These are phyloP conservation scores for Onychostruthus taczanowskii DNA, from an alignment of 2,113 vertebrate species.

Conservation along the genomic window DNA sequence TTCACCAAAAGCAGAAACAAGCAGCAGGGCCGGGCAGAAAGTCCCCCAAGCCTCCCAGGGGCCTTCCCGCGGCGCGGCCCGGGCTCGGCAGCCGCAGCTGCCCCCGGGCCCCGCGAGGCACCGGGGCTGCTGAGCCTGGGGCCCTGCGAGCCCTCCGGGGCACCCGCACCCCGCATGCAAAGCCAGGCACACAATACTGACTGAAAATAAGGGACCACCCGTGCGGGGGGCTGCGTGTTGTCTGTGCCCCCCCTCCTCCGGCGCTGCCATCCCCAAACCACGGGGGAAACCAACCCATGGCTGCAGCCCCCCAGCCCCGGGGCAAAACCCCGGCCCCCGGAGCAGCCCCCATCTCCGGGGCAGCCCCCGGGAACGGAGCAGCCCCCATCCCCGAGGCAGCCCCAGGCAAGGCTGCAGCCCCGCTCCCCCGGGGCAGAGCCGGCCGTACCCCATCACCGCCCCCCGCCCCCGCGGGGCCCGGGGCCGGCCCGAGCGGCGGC, in stretches of 20 bases:
- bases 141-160: background rate
- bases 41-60: background rate
- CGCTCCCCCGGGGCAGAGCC: background rate
- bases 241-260: background rate
- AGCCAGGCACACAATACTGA: background rate
- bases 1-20: background rate
- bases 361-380: too few relatives aligned
- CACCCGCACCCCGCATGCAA: accelerated
- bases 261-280: background rate
- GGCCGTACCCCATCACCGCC: background rate
- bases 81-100: background rate
- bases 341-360: too few relatives aligned
- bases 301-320: too few relatives aligned
- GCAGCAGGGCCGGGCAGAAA: background rate
- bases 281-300: background rate
- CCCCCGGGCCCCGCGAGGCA: background rate
- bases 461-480: background rate
- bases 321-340: too few relatives aligned
- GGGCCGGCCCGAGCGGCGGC: background rate
- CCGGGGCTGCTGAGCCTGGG: background rate
- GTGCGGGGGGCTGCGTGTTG: background rate
- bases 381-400: too few relatives aligned
- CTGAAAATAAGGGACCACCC: background rate
- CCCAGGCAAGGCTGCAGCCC: background rate
- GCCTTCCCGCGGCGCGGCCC: background rate